Percentiles rank a stretch among this genome's conserved stretches.
Evolutionary conservation across 2,797 vertebrate species (phyloP).

Genomic region (Phrynocephalus vlangalii): DNA sequence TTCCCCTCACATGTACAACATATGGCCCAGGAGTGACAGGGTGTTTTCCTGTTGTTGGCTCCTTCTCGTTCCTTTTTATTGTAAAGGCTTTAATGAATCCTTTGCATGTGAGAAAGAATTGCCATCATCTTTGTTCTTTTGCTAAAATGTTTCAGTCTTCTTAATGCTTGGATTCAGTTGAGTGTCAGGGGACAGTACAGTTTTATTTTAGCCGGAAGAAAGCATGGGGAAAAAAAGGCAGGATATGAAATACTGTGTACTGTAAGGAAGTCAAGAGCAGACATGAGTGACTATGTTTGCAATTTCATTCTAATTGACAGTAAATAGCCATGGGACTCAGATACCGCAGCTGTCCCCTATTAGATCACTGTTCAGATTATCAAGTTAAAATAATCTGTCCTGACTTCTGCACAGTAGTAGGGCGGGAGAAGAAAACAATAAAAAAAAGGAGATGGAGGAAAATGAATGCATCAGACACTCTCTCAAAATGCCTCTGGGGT

Average conservation of each 20-base stretch:
- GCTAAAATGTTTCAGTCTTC: constrained; percentile 66
- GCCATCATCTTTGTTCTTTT: constrained; percentile 56
- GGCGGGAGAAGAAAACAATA: constrained; percentile 43
- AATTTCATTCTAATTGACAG: constrained; percentile 80
- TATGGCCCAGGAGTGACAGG: constrained; percentile 53
- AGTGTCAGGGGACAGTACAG: constrained; percentile 29
- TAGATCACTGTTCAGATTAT: constrained; percentile 82
- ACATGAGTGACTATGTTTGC: constrained; percentile 75
- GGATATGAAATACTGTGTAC: constrained; percentile 64
- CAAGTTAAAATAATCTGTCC: constrained; percentile 80
- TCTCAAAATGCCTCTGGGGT: constrained; percentile 73
- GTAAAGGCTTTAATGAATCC: constrained; percentile 56
- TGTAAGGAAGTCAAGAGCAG: constrained; percentile 67
- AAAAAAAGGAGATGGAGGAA: constrained; percentile 55
- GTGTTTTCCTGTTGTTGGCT: constrained; percentile 53
- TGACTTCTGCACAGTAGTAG: constrained; percentile 73
- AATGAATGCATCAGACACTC: constrained; percentile 69
- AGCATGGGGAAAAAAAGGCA: neutral
- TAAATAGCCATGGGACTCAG: constrained; percentile 77
- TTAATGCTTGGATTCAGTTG: constrained; percentile 63
- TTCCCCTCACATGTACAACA: constrained; percentile 12
- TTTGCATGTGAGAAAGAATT: constrained; percentile 62
- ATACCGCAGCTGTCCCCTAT: constrained; percentile 80
- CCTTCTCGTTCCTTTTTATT: constrained; percentile 44
- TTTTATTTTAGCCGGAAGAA: constrained; percentile 5